A percentile compares a stretch with the other conserved stretches of the same genome.
These are phyloP conservation scores for Tridacna crocea DNA, from an alignment of 2,888 invertebrate genomes.

Conservation along the genomic window DNA sequence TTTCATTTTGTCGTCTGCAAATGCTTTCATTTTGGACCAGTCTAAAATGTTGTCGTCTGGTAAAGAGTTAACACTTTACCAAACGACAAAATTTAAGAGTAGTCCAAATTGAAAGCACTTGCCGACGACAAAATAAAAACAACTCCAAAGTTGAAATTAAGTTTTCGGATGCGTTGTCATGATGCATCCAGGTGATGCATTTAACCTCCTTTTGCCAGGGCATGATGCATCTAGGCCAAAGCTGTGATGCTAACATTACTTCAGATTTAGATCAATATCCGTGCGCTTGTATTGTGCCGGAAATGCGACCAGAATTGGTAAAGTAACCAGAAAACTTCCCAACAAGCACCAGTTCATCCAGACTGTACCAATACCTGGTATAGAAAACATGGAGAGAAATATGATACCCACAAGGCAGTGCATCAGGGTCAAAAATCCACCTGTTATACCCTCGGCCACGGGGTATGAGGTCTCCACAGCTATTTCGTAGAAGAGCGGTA, in stretches of 20 bases:
- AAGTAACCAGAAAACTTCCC: constrained; percentile 22
- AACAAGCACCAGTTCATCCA: constrained; percentile 51
- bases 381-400: constrained; percentile 36
- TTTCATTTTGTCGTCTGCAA: too few species aligned
- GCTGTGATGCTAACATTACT: background rate
- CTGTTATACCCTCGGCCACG: constrained; percentile 43
- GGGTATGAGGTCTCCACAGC: constrained; percentile 42
- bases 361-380: constrained; percentile 25
- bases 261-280: constrained; percentile 24
- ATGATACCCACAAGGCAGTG: constrained; percentile 24
- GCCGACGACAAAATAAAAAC: too few species aligned
- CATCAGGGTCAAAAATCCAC: constrained; percentile 35
- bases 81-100: too few species aligned
- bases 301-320: constrained; percentile 34
- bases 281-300: constrained; percentile 36
- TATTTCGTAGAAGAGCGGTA: constrained; percentile 36
- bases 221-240: too few species aligned
- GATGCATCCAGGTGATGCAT: too few species aligned
- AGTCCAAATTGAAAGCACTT: too few species aligned
- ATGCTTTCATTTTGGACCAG: too few species aligned
- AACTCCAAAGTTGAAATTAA: too few species aligned
- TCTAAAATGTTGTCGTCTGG: too few species aligned
- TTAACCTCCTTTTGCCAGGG: too few species aligned
- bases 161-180: too few species aligned
- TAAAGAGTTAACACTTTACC: too few species aligned